Base-by-base conservation (phyloP, 2,888 invertebrate species). In the Zaprionus lineosus region DNA sequence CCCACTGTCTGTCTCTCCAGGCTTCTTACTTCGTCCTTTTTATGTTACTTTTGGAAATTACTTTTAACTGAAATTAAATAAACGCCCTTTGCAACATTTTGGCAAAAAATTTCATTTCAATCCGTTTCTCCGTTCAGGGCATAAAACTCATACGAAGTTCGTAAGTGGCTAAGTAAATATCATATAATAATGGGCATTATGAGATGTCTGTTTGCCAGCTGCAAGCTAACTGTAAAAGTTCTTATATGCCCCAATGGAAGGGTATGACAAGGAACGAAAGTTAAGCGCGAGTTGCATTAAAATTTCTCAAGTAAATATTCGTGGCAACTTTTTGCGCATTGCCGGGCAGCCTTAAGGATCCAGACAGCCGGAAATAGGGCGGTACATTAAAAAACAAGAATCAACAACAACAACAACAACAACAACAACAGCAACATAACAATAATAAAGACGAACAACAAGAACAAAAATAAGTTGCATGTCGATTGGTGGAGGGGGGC, bases 301-400 rank as follows among this genome's bases (percentile, higher is more conserved):
- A 65, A 59, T 59, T 46, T 67, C 62, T 74, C 60, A 50, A 78
- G 79, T 60, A 64, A 71, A 82, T 78, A 74, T 78, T 64, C 48
- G 29, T 33, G 41, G 50, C 56, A 75, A 78, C 58, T 84, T 74
- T 73, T 60, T 31, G 53, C 36, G 51, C 52, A 33, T 33, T 56
- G 36, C 19, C 39, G 41, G 41, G n/a, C 26, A 29, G 56, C 36
- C 52, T 40, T 31, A 33, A 43, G 52, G 34, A 40, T 21, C 36
- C 26, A 56, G 50, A 55, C 57, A 62, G 34, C 56, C 76, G 68
- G 62, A 73, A 68, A 76, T 60, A 52, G 46, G 57, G 46, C 39
- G 44, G 72, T 55, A 66, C 74, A 76, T 63, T 58, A 11, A 62
- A 61, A 56, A 12, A 33, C 33, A 36, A 50, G 37, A 58, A 21